Conservation (phyloP, 2,888 invertebrate species). For the Heliconius cydno region DNA sequence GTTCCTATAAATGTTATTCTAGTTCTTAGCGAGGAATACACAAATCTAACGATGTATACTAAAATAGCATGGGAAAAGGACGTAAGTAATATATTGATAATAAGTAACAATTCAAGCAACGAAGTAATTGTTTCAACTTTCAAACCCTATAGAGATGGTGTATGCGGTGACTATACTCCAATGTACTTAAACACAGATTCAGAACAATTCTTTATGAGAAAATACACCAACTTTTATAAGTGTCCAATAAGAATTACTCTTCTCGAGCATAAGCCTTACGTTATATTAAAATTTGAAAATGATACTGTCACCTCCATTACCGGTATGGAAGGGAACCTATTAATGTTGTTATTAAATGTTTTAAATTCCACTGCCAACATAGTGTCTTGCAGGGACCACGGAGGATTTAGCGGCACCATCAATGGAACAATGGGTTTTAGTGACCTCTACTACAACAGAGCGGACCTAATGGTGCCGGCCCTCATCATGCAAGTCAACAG, state of each 20-base stretch:
- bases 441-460: slow-evolving; percentile 54
- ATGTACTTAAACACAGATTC: slow-evolving; percentile 48
- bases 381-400: slow-evolving; percentile 47
- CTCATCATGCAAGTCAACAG: slow-evolving; percentile 47
- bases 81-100: slow-evolving; percentile 59
- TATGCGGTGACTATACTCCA: slow-evolving; percentile 58
- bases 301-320: slow-evolving; percentile 50
- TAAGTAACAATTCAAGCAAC: slow-evolving; percentile 49
- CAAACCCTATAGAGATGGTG: slow-evolving; percentile 57
- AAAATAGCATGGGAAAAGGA: slow-evolving; percentile 60
- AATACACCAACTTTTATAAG: slow-evolving; percentile 61
- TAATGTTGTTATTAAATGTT: slow-evolving; percentile 52
- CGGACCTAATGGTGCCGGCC: slow-evolving; percentile 60
- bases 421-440: slow-evolving; percentile 54
- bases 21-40: slow-evolving; percentile 49
- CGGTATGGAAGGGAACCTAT: slow-evolving; percentile 58
- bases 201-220: slow-evolving; percentile 56
- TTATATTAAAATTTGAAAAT: slow-evolving; percentile 49
- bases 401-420: slow-evolving; percentile 50
- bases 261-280: slow-evolving; percentile 54
- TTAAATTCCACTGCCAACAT: slow-evolving; percentile 56
- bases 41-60: slow-evolving; percentile 50
- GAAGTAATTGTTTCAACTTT: slow-evolving; percentile 57
- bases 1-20: slow-evolving; percentile 57
- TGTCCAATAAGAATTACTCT: slow-evolving; percentile 59